These are phyloP conservation scores for Ennomos quercinarius DNA, from an alignment of 2,888 invertebrate genomes.

Conservation along the genomic window DNA sequence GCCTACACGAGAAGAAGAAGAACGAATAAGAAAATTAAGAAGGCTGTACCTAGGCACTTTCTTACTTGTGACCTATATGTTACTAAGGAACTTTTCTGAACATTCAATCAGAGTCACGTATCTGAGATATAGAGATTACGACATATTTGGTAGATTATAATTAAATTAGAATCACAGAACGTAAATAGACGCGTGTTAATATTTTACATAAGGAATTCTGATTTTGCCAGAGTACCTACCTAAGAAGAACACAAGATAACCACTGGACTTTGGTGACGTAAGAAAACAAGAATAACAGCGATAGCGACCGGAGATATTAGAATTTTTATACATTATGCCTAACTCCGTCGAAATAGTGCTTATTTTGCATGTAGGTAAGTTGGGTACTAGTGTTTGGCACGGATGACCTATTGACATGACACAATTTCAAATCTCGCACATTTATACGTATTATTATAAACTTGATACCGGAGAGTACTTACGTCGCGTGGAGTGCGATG, in stretches of 20 bases:
- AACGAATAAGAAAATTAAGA: too few relatives aligned
- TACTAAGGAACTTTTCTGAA: too few relatives aligned
- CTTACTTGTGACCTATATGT: too few relatives aligned
- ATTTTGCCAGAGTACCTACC: too few relatives aligned
- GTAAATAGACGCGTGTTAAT: too few relatives aligned
- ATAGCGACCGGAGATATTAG: conserved; percentile 1
- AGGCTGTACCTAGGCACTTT: too few relatives aligned
- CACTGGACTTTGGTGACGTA: conserved; percentile 8
- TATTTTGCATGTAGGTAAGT: conserved; percentile 21
- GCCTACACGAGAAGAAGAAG: too few relatives aligned
- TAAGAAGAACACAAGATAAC: conserved; percentile 2
- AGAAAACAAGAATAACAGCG: conserved; percentile 8
- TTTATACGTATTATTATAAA: conserved; percentile 25
- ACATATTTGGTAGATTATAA: too few relatives aligned
- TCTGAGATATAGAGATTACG: too few relatives aligned
- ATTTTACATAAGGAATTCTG: too few relatives aligned
- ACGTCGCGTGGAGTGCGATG: conserved; percentile 57
- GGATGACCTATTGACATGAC: conserved; percentile 40
- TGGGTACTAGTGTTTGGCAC: conserved; percentile 26
- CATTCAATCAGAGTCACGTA: too few relatives aligned
- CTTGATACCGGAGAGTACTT: conserved; percentile 49
- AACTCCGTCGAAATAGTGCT: conserved; percentile 22
- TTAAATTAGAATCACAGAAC: too few relatives aligned
- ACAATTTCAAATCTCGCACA: conserved; percentile 25
- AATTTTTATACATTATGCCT: conserved; percentile 10